Conservation (phyloP, 2,797 vertebrate species). For the Enteromius anoplus region DNA sequence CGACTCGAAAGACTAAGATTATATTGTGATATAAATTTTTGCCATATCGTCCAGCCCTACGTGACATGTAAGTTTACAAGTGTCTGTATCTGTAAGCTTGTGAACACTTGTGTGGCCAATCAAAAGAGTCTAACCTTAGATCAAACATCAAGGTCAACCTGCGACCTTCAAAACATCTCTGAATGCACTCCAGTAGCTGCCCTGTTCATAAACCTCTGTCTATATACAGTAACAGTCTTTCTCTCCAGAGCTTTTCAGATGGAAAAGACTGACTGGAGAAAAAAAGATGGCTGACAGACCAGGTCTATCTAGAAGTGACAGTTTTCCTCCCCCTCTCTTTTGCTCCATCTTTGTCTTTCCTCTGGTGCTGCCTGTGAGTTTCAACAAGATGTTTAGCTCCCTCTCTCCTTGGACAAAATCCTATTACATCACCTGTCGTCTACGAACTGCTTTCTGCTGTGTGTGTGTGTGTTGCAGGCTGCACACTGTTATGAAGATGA, state of each 20-base stretch:
- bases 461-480: background rate
- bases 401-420: slow-evolving; percentile 22
- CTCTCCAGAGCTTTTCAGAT: slow-evolving; percentile 25
- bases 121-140: background rate
- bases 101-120: background rate
- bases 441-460: slow-evolving; percentile 23
- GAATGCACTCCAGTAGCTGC: background rate
- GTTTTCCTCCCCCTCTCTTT: slow-evolving; percentile 28
- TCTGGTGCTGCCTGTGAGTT: slow-evolving; percentile 9
- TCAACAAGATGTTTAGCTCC: slow-evolving; percentile 8
- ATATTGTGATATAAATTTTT: no score
- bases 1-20: no score
- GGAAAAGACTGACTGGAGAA: background rate
- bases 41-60: no score
- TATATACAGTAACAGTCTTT: slow-evolving; percentile 26
- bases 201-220: slow-evolving; percentile 20
- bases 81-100: slow-evolving; percentile 4
- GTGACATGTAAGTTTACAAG: slow-evolving; percentile 5
- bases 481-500: background rate
- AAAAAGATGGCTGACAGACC: slow-evolving; percentile 31
- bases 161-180: slow-evolving; percentile 14
- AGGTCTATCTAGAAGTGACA: slow-evolving; percentile 31
- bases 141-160: background rate
- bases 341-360: slow-evolving; percentile 25
- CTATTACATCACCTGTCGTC: slow-evolving; percentile 15